These are phyloP conservation scores for Papilio gigon DNA, from an alignment of 2,888 invertebrate genomes.

Conservation along the genomic window DNA sequence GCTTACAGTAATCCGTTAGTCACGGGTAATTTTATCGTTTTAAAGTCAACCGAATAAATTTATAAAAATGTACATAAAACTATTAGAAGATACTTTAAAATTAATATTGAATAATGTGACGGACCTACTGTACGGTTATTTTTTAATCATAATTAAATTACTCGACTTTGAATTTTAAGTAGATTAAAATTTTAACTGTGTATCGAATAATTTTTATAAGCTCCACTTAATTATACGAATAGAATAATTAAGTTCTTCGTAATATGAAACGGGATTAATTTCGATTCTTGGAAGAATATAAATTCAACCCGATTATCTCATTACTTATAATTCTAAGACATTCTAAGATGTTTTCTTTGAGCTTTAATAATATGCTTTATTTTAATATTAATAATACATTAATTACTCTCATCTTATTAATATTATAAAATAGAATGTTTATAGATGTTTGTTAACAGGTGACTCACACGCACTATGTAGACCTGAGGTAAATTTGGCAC, in stretches of 20 bases:
- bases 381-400: too few relatives aligned
- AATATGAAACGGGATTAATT: background rate
- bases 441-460: too few relatives aligned
- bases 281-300: background rate
- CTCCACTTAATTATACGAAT: background rate
- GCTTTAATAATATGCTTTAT: too few relatives aligned
- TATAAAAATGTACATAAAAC: background rate
- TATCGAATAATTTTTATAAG: slow-evolving; percentile 12
- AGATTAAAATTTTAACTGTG: slow-evolving; percentile 16
- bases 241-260: slow-evolving; percentile 17
- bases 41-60: background rate
- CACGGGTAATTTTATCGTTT: background rate
- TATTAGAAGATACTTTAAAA: background rate
- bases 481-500: too few relatives aligned
- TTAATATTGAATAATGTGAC: slow-evolving; percentile 11
- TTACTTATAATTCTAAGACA: slow-evolving; percentile 8
- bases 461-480: too few relatives aligned
- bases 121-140: background rate
- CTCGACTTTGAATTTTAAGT: background rate
- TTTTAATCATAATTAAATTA: slow-evolving; percentile 20
- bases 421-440: too few relatives aligned
- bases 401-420: too few relatives aligned
- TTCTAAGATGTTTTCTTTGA: background rate
- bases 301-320: slow-evolving; percentile 21
- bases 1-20: background rate